phyloP scores from a whole-genome alignment of 2,113 vertebrate genomes.

The Hemiscyllium ocellatum region DNA sequence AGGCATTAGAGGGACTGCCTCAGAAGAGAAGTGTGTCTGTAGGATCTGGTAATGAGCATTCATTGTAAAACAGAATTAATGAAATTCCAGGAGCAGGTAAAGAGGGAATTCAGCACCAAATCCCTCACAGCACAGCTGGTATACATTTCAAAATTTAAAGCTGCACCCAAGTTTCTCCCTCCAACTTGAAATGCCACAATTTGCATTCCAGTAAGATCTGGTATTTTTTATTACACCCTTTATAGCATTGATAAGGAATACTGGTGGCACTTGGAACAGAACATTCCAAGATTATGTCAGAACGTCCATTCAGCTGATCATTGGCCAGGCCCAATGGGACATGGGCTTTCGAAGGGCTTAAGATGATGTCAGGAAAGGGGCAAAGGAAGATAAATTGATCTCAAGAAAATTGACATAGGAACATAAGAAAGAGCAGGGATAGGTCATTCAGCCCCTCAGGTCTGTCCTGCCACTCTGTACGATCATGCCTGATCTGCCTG shows the following conservation, averaged over 20 bases:
- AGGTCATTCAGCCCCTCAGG: no score
- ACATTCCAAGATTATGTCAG: background rate
- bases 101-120: background rate
- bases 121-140: background rate
- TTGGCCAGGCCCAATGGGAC: background rate
- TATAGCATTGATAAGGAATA: no score
- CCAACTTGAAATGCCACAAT: background rate
- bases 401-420: background rate
- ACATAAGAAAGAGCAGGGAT: no score
- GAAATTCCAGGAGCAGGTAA: background rate
- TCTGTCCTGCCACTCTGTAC: no score
- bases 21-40: no score
- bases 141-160: background rate
- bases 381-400: background rate
- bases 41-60: background rate
- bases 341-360: background rate
- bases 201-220: background rate
- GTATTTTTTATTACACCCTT: no score
- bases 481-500: no score
- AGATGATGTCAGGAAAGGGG: no score
- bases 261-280: background rate
- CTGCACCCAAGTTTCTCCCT: background rate
- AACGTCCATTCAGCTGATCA: background rate
- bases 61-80: background rate
- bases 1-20: no score